A percentile compares a stretch with the other conserved stretches of the same genome.
Evolutionary conservation across 2,113 vertebrate genomes (phyloP).

Genomic region (Lamprologus lemairii): DNA sequence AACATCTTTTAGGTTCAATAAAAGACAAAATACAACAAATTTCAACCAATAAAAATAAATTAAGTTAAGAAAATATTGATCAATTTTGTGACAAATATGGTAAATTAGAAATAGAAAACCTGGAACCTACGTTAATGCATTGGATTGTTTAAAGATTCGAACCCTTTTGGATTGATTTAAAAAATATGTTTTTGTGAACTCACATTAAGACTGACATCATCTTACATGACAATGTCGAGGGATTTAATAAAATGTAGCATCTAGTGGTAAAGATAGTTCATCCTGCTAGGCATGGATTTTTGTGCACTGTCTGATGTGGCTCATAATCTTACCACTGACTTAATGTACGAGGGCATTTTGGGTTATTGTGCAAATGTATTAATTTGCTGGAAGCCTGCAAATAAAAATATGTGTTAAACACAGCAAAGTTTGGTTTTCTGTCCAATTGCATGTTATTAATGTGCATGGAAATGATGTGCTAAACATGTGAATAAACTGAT

Average conservation of each 20-base stretch:
- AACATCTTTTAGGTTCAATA: background rate
- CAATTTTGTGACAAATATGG: fast-evolving
- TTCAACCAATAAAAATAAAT: background rate
- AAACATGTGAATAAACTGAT: background rate
- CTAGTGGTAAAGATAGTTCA: background rate
- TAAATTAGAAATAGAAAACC: background rate
- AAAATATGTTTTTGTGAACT: background rate
- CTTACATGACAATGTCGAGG: background rate
- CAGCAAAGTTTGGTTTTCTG: background rate
- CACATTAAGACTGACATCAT: background rate
- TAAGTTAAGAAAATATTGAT: background rate
- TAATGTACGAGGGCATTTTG: background rate
- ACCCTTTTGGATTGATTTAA: background rate
- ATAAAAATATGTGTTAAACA: background rate
- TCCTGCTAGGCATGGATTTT: background rate
- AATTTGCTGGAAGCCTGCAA: background rate
- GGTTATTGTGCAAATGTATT: background rate
- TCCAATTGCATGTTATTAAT: background rate
- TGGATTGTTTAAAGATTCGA: background rate
- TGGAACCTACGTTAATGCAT: background rate
- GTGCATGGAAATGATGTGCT: background rate
- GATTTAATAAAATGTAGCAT: background rate
- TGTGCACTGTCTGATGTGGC: background rate
- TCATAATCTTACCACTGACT: background rate
- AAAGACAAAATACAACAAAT: background rate